Evolutionary conservation across 2,113 vertebrate genomes (phyloP).

Genomic region (Nyctereutes procyonoides): DNA sequence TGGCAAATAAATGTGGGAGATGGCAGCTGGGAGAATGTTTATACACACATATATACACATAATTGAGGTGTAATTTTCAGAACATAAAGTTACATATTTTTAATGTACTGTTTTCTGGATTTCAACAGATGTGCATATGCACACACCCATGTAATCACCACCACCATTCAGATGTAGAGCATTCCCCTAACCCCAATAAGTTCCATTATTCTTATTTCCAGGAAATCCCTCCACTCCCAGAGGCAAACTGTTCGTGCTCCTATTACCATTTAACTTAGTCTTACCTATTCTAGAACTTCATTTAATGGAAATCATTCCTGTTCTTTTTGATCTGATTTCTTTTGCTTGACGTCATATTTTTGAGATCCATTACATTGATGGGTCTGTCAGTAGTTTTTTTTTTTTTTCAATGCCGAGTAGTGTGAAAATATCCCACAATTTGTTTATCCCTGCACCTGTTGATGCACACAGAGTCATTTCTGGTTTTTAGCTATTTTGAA

Average conservation of each 20-base stretch:
- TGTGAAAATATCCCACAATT: neutral
- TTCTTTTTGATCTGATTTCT: neutral
- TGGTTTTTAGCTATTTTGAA: fast-evolving
- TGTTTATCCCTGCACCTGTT: neutral
- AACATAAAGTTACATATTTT: neutral
- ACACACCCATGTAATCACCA: too few relatives aligned
- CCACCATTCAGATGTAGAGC: neutral
- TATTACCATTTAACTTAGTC: neutral
- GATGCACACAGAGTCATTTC: neutral
- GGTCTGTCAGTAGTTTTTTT: neutral
- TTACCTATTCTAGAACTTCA: neutral
- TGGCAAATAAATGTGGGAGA: neutral
- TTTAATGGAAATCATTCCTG: neutral
- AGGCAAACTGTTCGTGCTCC: neutral
- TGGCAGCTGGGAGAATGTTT: neutral
- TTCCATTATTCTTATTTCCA: neutral
- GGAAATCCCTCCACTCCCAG: neutral
- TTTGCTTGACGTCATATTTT: neutral
- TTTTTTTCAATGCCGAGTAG: neutral
- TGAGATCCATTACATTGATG: neutral
- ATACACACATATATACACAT: too few relatives aligned
- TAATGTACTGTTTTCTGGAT: neutral
- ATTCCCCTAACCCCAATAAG: neutral
- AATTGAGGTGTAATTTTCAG: neutral
- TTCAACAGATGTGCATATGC: neutral